Evolutionary conservation across 2,113 vertebrate species (phyloP), one percentile per base, ranked within the genome.

Genomic region (Petromus typicus): DNA sequence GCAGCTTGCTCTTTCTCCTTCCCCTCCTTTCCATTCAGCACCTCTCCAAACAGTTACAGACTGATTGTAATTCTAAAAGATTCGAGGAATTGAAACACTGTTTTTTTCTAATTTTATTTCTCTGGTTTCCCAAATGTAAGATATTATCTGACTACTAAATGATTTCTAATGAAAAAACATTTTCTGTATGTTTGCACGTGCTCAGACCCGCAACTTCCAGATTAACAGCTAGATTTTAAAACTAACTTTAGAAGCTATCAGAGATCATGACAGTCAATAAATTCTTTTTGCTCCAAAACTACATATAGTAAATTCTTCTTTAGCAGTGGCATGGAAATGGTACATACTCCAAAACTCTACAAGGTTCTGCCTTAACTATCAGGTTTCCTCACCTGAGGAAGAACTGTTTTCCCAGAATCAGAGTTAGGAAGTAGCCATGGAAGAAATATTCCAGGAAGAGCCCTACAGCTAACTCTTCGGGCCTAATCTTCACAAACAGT

Each of bases 111-210:
- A 43, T 71, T 86, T 69, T 63, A 63, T 86, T 94, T 84, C 45
- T 83, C 90, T 85, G 13, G 30, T 76, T 82, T 69, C 51, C n/a
- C 54, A 61, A 56, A 45, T 54, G 9, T 57, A 93, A 80, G 13
- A 18, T 71, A 16, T 86, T 64, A 48, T 48, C 82, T 94, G 45
- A 34, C 59, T n/a, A 64, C 63, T 5, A 78, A 54, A 78, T 91
- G 57, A 76, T 45, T 89, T 91, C 45, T 86, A 79, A 81, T 45
- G 45, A 27, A 27, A 71, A 89, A 93, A 91, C n/a, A 89, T n/a
- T 5, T 43, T 30, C 57, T 76, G n/a, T 20, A 17, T 56, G 43
- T 91, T 91, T 86, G 64, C 32, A 34, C 78, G 56, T 34, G 12
- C 12, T 3, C 30, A 0, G 57, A 45, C 5, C 43, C 71, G 3